Evolutionary conservation across 1,140 invertebrate species (phyloP), one percentile per base, ranked within the genome.

Genomic region (Drosophila santomea): DNA sequence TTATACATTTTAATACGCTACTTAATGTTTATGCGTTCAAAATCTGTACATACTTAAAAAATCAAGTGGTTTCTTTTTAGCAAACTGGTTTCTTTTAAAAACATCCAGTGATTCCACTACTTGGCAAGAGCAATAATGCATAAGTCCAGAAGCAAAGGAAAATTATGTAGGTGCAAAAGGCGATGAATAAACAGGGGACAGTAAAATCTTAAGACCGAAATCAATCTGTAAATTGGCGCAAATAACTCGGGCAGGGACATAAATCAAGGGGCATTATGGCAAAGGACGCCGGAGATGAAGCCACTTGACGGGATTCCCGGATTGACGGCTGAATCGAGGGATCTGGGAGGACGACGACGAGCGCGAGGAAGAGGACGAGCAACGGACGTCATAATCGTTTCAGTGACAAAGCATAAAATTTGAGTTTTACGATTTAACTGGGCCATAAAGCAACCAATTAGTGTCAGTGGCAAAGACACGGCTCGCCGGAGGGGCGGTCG

Each of bases 391-490:
- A 89, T 89, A 89, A 89, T 89, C 84, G 80, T 89, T 89, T 89
- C 77, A 90, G 85, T 89, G 84, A 89, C 85, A 90, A 86, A 81
- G 74, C 85, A 90, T 90, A 90, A 90, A 90, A 86, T 90, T 91
- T 85, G 74, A 82, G 83, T 91, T 91, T 91, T 91, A 91, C 85
- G 85, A 85, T 82, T 83, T 83, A 79, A 90, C 73, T 91, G 78
- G 77, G 80, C 84, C 59, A 86, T 91, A 91, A 91, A 91, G 90
- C 80, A 83, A 84, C 90, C 90, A 91, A 91, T 91, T 91, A 91
- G 90, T 91, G 89, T 91, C 84, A 91, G 82, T 51, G 74, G 52
- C 61, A 58, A 72, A 81, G 74, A 51, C 47, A 48, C 47, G 14
- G 47, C 47, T 48, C 25, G 50, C 11, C 32, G 12, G n/a, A 35